Conservation (phyloP, 2,888 invertebrate species). For the Quadriops clusia region DNA sequence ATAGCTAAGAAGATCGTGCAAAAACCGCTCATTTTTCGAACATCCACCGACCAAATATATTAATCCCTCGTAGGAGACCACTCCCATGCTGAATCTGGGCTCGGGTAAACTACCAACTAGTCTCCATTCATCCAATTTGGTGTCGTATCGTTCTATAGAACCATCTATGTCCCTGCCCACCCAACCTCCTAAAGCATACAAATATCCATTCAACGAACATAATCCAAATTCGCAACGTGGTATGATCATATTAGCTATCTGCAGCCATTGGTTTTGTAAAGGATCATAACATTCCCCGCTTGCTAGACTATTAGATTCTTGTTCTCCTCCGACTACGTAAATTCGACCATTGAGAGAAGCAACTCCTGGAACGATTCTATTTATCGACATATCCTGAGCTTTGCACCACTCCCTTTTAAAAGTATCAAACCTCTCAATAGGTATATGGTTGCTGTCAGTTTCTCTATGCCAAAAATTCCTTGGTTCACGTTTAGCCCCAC, state of each 20-base stretch:
- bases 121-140: conserved; percentile 65
- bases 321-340: conserved; percentile 85
- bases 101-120: conserved; percentile 68
- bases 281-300: conserved; percentile 79
- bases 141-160: conserved; percentile 79
- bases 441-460: conserved; percentile 71
- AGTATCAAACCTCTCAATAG: conserved; percentile 73
- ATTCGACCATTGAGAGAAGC: conserved; percentile 74
- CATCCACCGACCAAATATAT: conserved; percentile 90
- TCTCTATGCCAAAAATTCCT: conserved; percentile 59
- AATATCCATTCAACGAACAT: conserved; percentile 66
- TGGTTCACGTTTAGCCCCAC: conserved; percentile 75
- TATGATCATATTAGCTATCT: conserved; percentile 59
- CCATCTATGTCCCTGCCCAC: conserved; percentile 84
- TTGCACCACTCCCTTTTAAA: conserved; percentile 69
- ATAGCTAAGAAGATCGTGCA: conserved; percentile 68
- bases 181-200: conserved; percentile 90
- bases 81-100: conserved; percentile 85
- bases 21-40: conserved; percentile 66
- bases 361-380: conserved; percentile 76
- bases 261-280: conserved; percentile 19
- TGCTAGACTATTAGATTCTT: conserved; percentile 77
- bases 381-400: conserved; percentile 69
- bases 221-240: conserved; percentile 84
- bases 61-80: conserved; percentile 68